Conservation (phyloP, 2,888 invertebrate genomes). For the Microdon myrmicae region DNA sequence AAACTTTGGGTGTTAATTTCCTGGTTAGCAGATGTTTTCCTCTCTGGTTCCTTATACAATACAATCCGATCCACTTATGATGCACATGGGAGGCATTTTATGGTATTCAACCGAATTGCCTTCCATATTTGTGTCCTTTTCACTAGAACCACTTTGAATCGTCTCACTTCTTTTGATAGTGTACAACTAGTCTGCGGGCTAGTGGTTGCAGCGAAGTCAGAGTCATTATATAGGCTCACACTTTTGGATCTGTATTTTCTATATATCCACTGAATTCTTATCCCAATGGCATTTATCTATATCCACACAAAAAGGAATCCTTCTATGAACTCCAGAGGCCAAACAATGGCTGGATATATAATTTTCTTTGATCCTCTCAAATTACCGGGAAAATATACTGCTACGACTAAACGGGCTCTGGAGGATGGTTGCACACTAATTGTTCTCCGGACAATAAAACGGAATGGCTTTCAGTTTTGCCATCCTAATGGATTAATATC, state of each 20-base stretch:
- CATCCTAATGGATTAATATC: slow-evolving; percentile 47
- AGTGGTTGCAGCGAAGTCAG: slow-evolving; percentile 33
- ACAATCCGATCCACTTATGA: no score
- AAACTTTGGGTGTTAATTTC: no score
- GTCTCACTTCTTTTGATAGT: slow-evolving; percentile 1
- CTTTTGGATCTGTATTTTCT: slow-evolving; percentile 2
- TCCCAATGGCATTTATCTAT: slow-evolving; percentile 10
- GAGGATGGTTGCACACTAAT: slow-evolving; percentile 58
- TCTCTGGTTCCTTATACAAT: no score
- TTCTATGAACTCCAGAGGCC: slow-evolving; percentile 8
- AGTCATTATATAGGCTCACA: slow-evolving; percentile 4
- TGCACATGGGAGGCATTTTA: no score
- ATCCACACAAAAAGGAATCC: slow-evolving; percentile 1
- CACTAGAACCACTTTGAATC: no score
- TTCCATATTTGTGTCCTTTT: no score
- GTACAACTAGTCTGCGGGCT: slow-evolving; percentile 36
- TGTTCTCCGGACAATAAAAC: slow-evolving; percentile 64
- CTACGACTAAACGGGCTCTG: slow-evolving; percentile 21
- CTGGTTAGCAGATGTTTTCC: no score
- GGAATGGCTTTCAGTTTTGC: slow-evolving; percentile 62
- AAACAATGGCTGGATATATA: slow-evolving; percentile 41
- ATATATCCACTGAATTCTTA: slow-evolving; percentile 1
- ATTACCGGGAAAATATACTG: slow-evolving; percentile 46
- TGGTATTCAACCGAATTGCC: no score
- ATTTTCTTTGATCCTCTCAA: slow-evolving; percentile 50